Evolutionary conservation across 2,113 vertebrate species (phyloP), one percentile per base, ranked within the genome.

Genomic region (Clarias gariepinus): DNA sequence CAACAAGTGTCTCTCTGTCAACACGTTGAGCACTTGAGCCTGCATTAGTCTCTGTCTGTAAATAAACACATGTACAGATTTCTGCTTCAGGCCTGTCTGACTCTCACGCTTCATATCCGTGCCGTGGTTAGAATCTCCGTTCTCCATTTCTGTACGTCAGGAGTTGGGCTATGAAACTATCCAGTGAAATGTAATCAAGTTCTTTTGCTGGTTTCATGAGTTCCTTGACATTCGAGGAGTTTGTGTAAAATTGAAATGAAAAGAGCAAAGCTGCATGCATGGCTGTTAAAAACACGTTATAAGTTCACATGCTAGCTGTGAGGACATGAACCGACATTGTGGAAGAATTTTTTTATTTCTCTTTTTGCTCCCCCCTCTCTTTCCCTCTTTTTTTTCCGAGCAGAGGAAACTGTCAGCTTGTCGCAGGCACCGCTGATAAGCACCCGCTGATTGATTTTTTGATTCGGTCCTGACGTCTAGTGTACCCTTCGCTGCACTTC

Each of bases 11-110:
- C 52, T 84, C 90, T 89, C 79, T 87, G 87, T 86, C 89, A 92
- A 93, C 89, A 93, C 36, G 6, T 9, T 87, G 86, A 92, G 87
- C 91, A 88, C 89, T 94, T 91, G 89, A 93, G 93, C 91, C 89
- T 36, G 83, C 87, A 88, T 88, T 92, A 89, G 89, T 92, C 89
- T 91, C 79, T 81, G 81, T 92, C 86, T 89, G 92, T 91, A 93
- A 94, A 93, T 91, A 94, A 93, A 58, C 90, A 64, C 57, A 82
- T 87, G 87, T 81, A 30, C 64, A 64, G 53, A 89, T 88, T 73
- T 86, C 76, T 90, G 82, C 87, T 78, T 81, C 69, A 81, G 41
- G 73, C n/a, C 57, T 73, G 82, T 55, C 69, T 81, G 55, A 60
- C 9, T 80, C 64, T 82, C 82, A 47, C 90, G 86, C 91, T 88